These are phyloP conservation scores for Heliconius nattereri DNA, from an alignment of 1,140 invertebrate genomes.

Conservation along the genomic window DNA sequence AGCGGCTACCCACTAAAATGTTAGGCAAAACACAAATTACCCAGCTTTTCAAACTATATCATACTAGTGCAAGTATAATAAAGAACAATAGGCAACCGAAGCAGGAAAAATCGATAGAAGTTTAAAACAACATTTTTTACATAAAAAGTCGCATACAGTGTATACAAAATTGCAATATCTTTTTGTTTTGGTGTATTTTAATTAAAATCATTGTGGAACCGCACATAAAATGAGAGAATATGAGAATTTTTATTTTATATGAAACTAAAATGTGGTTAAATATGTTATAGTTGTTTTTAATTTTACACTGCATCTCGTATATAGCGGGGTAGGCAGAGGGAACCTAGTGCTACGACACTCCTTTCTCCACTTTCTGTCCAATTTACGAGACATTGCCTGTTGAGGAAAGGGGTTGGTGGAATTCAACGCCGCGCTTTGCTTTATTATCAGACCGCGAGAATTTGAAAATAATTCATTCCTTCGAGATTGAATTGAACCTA, in stretches of 20 bases:
- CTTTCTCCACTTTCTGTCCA: background rate
- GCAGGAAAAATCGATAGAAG: conserved; percentile 13
- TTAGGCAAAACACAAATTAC: background rate
- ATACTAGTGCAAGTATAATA: background rate
- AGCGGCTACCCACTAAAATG: background rate
- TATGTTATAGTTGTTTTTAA: background rate
- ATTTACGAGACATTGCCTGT: background rate
- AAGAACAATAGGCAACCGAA: conserved; percentile 4
- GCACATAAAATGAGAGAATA: background rate
- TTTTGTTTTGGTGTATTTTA: conserved; percentile 18
- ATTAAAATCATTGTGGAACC: conserved; percentile 14
- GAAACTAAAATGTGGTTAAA: conserved; percentile 2
- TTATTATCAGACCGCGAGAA: background rate
- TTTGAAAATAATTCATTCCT: background rate
- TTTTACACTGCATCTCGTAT: background rate
- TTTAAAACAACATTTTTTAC: conserved; percentile 13
- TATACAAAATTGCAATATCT: conserved; percentile 19
- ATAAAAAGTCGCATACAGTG: conserved; percentile 11
- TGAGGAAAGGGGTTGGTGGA: background rate
- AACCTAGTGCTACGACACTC: background rate
- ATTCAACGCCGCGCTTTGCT: background rate
- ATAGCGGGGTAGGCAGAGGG: background rate
- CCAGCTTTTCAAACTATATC: background rate
- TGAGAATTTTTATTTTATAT: background rate
- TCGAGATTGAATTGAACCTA: background rate